Evolutionary conservation across 2,797 vertebrate species (phyloP).

Genomic region (Rhinoraja longicauda): DNA sequence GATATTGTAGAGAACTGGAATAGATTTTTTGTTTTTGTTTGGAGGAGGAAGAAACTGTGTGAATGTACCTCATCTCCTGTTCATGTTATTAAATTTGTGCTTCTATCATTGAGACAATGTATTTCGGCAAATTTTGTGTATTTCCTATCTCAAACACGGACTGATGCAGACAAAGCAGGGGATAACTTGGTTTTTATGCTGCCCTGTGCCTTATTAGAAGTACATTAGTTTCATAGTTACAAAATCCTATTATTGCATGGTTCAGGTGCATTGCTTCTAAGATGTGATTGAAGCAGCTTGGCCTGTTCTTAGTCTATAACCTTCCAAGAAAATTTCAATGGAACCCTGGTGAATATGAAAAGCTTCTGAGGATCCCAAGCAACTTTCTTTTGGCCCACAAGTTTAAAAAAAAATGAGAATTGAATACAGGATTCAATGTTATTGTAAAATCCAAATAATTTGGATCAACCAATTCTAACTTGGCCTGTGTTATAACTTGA

Average conservation of each 20-base stretch:
- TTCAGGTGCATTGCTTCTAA: background rate
- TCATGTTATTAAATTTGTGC: background rate
- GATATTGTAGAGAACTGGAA: conserved; percentile 16
- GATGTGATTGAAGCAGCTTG: background rate
- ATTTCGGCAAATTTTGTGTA: background rate
- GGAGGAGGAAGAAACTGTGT: background rate
- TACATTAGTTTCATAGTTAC: background rate
- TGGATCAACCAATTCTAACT: background rate
- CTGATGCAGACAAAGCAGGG: background rate
- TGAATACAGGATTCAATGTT: background rate
- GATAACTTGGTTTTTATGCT: background rate
- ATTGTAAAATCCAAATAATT: background rate
- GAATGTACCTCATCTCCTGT: background rate
- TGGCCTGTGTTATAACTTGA: background rate
- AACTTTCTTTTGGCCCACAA: background rate
- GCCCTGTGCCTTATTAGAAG: background rate
- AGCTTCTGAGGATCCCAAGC: background rate
- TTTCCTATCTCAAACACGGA: background rate
- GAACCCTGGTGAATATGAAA: background rate
- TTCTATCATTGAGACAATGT: background rate
- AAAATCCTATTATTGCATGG: background rate
- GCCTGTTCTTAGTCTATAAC: background rate
- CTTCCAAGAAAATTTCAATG: background rate
- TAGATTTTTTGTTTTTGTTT: background rate
- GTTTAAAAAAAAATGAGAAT: background rate